Evolutionary conservation across 1,140 invertebrate species (phyloP), one percentile per base, ranked within the genome.

Genomic region (Polypedilum vanderplanki): DNA sequence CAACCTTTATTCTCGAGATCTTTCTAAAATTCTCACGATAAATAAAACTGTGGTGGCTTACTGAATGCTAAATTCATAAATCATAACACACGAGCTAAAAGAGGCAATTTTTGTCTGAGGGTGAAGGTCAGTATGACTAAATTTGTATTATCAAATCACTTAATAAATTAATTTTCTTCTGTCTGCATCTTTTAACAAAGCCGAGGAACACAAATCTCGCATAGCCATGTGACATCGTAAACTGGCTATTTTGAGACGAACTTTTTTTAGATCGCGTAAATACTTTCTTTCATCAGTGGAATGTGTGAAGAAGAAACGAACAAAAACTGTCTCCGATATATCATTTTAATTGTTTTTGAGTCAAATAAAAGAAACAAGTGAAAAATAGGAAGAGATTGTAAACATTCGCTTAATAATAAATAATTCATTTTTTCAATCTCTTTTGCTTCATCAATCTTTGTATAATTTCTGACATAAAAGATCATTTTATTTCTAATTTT

Each of bases 241-340:
- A n/a, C 7, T 57, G 46, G 46, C 46, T 57, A 57, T 57, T 57
- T 57, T 15, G 8, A 57, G 46, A 57, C 12, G 46, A 57, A 57
- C n/a, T 15, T 57, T n/a, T 57, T 15, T 57, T 57, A 57, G 12
- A 4, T 57, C 46, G 4, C 46, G 15, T 46, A 46, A 9, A 46
- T 57, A 57, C n/a, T 15, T 9, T 15, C 41, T 57, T 57, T 57
- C 46, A 15, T n/a, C 3, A 12, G 12, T n/a, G 12, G n/a, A 57
- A 57, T n/a, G 46, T 57, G 46, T 57, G 4, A 57, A 57, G 46
- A 57, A 57, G 46, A 57, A 57, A 12, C 12, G 15, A 57, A 57
- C 46, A 57, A 57, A 57, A 70, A 70, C 65, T 70, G 65, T 70
- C 65, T 70, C 65, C 3, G 18, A 70, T 70, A 70, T 20, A 70